Evolutionary conservation across 2,113 vertebrate genomes (phyloP).

Genomic region (Todiramphus chloris): DNA sequence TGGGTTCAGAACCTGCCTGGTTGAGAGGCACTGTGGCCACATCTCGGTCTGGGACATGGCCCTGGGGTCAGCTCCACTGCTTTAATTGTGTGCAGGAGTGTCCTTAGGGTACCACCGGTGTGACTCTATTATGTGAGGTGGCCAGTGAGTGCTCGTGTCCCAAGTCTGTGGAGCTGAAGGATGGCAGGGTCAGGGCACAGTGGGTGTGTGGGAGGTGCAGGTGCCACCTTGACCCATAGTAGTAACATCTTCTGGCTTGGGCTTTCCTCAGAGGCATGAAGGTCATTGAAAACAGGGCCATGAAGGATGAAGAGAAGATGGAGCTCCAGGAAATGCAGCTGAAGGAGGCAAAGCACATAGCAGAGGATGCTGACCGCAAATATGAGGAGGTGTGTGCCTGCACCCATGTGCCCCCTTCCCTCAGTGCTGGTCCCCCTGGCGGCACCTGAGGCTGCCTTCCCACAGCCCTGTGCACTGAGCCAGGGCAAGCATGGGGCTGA

Average conservation of each 20-base stretch:
- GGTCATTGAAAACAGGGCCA: conserved; percentile 96
- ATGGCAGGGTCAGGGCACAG: too few species aligned
- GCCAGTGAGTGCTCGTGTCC: neutral
- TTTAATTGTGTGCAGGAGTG: neutral
- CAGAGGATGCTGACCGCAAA: conserved; percentile 97
- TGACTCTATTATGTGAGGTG: neutral
- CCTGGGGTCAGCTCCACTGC: neutral
- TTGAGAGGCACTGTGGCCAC: neutral
- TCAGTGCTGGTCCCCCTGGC: too few species aligned
- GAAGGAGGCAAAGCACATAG: conserved; percentile 98
- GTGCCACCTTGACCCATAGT: neutral
- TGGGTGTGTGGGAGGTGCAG: neutral
- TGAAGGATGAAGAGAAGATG: conserved; percentile 98
- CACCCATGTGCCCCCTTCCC: neutral
- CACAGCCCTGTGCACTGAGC: accelerated
- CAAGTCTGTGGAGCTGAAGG: too few species aligned
- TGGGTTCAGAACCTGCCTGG: neutral
- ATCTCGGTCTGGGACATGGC: neutral
- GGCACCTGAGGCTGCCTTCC: accelerated
- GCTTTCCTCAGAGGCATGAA: conserved; percentile 92
- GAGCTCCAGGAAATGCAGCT: conserved; percentile 99
- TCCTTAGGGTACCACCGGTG: neutral
- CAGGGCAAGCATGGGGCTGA: neutral
- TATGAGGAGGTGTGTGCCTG: conserved; percentile 89
- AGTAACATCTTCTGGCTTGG: neutral